These are phyloP conservation scores for Cyrtonyx montezumae DNA, from an alignment of 2,113 vertebrate species.

Conservation along the genomic window DNA sequence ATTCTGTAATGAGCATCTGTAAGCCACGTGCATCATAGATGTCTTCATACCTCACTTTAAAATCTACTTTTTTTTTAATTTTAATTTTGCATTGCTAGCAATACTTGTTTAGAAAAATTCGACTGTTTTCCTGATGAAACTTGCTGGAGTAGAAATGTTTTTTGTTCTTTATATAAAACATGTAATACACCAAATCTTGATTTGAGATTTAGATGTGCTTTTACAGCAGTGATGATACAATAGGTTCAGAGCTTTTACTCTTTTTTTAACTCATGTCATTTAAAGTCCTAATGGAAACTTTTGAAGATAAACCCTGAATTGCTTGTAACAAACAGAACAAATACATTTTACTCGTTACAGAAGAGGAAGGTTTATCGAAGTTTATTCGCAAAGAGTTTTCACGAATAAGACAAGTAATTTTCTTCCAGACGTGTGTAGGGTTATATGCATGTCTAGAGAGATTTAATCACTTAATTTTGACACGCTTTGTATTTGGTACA, in stretches of 20 bases:
- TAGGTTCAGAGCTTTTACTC: background rate
- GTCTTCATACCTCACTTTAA: background rate
- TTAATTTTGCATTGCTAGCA: background rate
- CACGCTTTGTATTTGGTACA: background rate
- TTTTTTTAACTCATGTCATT: background rate
- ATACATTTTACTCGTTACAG: background rate
- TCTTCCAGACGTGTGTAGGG: background rate
- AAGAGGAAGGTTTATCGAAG: background rate
- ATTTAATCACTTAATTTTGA: background rate
- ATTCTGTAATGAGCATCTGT: background rate
- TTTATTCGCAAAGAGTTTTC: background rate
- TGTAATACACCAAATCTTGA: background rate
- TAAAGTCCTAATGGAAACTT: background rate
- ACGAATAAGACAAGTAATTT: background rate
- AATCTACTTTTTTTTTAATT: background rate
- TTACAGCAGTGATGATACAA: background rate
- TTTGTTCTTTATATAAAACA: background rate
- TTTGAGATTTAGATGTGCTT: background rate
- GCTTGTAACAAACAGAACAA: background rate
- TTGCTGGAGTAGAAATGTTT: background rate
- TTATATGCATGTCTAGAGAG: background rate
- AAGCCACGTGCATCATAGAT: background rate
- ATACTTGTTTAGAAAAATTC: background rate
- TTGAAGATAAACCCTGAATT: slow-evolving; percentile 14
- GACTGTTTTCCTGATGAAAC: background rate